phyloP scores from a whole-genome alignment of 2,113 vertebrate genomes.

The Cephalopholis sonnerati region DNA sequence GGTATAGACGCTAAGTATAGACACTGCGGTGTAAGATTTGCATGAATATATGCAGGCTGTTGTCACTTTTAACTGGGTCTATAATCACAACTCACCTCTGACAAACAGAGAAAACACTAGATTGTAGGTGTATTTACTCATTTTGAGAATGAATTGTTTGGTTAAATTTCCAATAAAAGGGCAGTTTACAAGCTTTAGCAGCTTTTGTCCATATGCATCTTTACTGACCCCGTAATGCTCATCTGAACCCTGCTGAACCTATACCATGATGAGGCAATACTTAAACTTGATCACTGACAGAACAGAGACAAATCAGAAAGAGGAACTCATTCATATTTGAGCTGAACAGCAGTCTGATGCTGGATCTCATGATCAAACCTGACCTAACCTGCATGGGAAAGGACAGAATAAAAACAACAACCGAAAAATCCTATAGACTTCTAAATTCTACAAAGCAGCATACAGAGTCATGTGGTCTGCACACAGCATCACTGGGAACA shows the following conservation, averaged over 20 bases:
- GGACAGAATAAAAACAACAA: constrained; percentile 9
- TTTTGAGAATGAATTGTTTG: neutral
- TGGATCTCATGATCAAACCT: constrained; percentile 30
- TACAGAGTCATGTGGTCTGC: constrained; percentile 34
- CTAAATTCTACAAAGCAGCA: neutral
- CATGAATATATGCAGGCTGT: no score
- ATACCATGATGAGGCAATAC: neutral
- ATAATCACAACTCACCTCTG: neutral
- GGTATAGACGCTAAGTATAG: no score
- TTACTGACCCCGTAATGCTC: neutral
- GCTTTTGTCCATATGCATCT: neutral
- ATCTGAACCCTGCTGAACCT: no score
- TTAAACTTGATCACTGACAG: neutral
- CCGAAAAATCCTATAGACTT: constrained; percentile 30
- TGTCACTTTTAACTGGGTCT: neutral
- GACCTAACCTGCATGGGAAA: neutral
- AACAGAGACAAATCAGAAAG: neutral
- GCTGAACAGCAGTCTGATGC: neutral
- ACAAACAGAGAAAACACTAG: neutral
- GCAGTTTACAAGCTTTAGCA: neutral
- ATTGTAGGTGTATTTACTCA: neutral
- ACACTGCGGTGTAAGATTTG: no score
- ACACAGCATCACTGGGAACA: neutral
- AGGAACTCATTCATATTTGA: neutral
- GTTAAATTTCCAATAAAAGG: neutral